Percentiles rank a stretch among this genome's conserved stretches.
These are phyloP conservation scores for Anguilla pacifica DNA, from an alignment of 2,797 vertebrate genomes.

Conservation along the genomic window DNA sequence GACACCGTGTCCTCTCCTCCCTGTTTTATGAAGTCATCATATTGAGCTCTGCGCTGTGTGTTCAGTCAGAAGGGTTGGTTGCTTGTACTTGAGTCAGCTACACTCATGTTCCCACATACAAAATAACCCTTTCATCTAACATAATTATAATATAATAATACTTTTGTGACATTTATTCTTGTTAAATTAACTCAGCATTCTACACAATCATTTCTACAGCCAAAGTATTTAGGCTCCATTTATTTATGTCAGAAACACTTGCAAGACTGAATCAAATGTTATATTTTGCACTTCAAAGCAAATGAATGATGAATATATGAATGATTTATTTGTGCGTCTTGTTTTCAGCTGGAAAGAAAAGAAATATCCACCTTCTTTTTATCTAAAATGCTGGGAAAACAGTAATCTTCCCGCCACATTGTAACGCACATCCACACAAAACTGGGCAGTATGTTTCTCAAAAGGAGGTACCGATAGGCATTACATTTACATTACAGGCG, in stretches of 20 bases:
- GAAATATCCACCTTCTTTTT: not conserved
- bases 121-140: not conserved
- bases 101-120: not conserved
- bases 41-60: not conserved
- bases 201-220: not conserved
- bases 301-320: not conserved
- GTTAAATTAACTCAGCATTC: not conserved
- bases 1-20: not conserved
- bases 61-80: not conserved
- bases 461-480: not conserved
- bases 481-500: not conserved
- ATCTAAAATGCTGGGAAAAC: not conserved
- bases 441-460: not conserved
- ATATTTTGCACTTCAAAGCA: conserved; percentile 9
- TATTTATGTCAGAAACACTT: not conserved
- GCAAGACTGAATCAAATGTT: not conserved
- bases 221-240: not conserved
- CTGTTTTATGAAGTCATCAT: not conserved
- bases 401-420: not conserved
- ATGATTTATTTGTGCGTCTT: not conserved
- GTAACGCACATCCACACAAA: not conserved
- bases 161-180: not conserved
- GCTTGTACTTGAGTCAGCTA: not conserved
- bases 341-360: not conserved
- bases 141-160: not conserved